Percentiles rank a stretch among this genome's conserved stretches.
These are phyloP conservation scores for Macropus fuliginosus DNA, from an alignment of 2,797 vertebrate species.

Conservation along the genomic window DNA sequence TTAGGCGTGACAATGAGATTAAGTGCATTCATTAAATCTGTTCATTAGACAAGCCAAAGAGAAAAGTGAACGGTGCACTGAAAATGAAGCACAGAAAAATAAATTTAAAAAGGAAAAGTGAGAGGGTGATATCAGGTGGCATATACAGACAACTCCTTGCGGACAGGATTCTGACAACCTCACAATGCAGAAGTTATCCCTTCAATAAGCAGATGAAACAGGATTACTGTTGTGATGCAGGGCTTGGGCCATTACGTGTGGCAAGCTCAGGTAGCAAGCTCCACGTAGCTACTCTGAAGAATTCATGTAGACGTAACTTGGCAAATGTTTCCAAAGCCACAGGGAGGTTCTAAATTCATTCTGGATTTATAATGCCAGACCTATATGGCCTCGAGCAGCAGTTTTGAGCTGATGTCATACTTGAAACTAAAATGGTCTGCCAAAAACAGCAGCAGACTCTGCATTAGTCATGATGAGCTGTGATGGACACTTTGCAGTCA, in stretches of 20 bases:
- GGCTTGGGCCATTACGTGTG: not conserved
- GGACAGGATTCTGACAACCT: slow-evolving; percentile 19
- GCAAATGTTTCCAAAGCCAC: not conserved
- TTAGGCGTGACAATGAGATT: slow-evolving; percentile 3
- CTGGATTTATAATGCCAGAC: slow-evolving; percentile 9
- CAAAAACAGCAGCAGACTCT: slow-evolving; percentile 2
- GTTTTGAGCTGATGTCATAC: slow-evolving; percentile 35
- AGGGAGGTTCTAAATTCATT: not conserved
- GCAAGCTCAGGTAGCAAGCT: not conserved
- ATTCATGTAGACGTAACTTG: not conserved
- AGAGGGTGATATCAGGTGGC: slow-evolving; percentile 31
- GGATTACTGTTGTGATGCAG: not conserved
- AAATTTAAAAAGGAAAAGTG: slow-evolving; percentile 6
- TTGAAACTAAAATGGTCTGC: not conserved
- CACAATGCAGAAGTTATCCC: slow-evolving; percentile 18
- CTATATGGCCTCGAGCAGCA: not conserved
- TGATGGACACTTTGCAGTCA: not conserved
- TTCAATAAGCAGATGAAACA: not conserved
- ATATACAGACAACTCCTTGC: slow-evolving; percentile 41
- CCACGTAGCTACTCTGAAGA: not conserved
- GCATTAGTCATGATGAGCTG: not conserved
- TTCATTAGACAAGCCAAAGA: slow-evolving; percentile 25
- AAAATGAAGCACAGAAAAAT: slow-evolving; percentile 45
- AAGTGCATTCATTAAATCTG: slow-evolving; percentile 44
- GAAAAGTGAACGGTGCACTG: slow-evolving; percentile 23